Evolutionary conservation across 1,140 invertebrate genomes (phyloP).

Genomic region (Cataglyphis hispanica): DNA sequence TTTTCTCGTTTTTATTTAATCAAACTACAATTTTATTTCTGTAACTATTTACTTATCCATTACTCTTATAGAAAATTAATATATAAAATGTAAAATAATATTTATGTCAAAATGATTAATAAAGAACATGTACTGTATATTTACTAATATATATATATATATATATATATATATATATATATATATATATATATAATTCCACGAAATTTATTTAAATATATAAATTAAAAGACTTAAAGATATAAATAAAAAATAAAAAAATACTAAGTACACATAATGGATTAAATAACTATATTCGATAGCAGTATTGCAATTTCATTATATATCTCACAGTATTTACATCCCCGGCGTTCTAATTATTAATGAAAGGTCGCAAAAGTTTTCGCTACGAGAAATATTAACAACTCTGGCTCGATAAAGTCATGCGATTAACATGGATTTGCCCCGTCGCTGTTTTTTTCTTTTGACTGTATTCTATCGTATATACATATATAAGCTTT

Average conservation of each 20-base stretch:
- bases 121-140: no score
- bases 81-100: neutral
- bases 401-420: constrained; percentile 13
- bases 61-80: neutral
- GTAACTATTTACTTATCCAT: neutral
- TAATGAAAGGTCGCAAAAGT: neutral
- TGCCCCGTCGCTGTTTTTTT: neutral
- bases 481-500: neutral
- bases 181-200: neutral
- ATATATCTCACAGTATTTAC: neutral
- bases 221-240: neutral
- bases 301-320: neutral
- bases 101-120: neutral
- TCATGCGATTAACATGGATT: constrained; percentile 22
- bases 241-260: neutral
- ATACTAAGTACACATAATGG: neutral
- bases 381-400: constrained; percentile 3
- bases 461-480: neutral
- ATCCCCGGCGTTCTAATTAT: neutral
- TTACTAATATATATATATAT: no score
- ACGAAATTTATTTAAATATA: constrained; percentile 24
- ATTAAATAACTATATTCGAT: neutral
- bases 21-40: neutral
- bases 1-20: neutral
- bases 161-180: neutral